phyloP scores from a whole-genome alignment of 1,140 invertebrate genomes.

The Bathynomus jamesi region DNA sequence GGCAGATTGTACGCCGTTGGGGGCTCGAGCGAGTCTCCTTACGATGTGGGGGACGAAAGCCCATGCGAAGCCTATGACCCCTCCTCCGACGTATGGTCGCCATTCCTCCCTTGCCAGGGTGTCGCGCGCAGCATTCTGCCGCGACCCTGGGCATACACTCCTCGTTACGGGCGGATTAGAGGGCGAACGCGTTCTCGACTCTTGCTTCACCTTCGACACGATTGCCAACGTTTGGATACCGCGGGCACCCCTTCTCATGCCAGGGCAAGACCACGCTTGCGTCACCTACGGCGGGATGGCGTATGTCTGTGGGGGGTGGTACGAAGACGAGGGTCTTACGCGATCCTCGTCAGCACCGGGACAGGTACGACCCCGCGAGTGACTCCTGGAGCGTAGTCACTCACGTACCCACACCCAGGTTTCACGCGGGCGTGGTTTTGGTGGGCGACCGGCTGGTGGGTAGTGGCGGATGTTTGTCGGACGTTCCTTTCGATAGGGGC shows the following conservation, averaged over 20 bases:
- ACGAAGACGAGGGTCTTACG: constrained; percentile 51
- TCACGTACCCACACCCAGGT: constrained; percentile 56
- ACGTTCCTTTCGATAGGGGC: constrained; percentile 57
- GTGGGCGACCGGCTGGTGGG: constrained; percentile 58
- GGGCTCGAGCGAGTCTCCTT: constrained; percentile 53
- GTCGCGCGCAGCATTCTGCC: constrained; percentile 60
- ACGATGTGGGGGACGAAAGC: constrained; percentile 46
- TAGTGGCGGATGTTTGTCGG: constrained; percentile 61
- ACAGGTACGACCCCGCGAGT: constrained; percentile 54
- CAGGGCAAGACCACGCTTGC: constrained; percentile 62
- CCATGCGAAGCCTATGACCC: constrained; percentile 59
- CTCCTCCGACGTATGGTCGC: constrained; percentile 54
- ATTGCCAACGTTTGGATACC: constrained; percentile 51
- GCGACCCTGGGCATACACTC: constrained; percentile 48
- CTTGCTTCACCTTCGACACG: constrained; percentile 54
- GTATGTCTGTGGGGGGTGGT: constrained; percentile 64
- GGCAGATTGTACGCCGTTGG: constrained; percentile 59
- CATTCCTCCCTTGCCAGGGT: constrained; percentile 52
- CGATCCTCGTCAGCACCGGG: constrained; percentile 55
- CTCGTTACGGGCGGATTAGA: constrained; percentile 57
- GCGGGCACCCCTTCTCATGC: constrained; percentile 53
- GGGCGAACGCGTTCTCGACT: constrained; percentile 50
- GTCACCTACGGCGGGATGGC: constrained; percentile 53
- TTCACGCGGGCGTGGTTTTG: constrained; percentile 58
- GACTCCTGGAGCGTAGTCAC: constrained; percentile 57